phyloP scores from a whole-genome alignment of 2,113 vertebrate genomes.

The Amazona vittata region DNA sequence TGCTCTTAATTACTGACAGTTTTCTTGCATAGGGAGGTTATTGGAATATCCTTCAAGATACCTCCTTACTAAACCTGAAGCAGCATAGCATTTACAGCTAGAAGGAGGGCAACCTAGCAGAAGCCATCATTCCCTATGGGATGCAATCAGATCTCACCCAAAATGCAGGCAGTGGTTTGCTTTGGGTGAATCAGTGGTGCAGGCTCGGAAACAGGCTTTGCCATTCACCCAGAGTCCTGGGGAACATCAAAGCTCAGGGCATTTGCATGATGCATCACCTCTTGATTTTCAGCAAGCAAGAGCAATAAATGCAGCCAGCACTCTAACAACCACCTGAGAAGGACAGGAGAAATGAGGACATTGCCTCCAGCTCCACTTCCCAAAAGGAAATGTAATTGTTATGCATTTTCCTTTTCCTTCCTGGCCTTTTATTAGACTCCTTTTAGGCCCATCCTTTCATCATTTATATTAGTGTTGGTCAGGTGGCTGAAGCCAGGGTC shows the following conservation, averaged over 20 bases:
- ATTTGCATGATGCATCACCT: constrained; percentile 62
- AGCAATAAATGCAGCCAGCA: neutral
- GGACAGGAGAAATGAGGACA: neutral
- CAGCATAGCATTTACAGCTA: neutral
- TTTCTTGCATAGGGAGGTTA: neutral
- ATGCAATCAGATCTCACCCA: neutral
- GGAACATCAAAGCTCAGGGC: constrained; percentile 35
- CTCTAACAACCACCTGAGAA: constrained; percentile 33
- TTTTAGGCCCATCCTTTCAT: neutral
- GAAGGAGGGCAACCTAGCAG: neutral
- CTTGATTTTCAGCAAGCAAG: constrained; percentile 21
- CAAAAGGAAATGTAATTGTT: neutral
- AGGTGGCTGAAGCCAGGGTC: neutral
- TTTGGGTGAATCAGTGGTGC: neutral
- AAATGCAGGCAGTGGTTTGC: neutral
- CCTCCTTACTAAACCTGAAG: neutral
- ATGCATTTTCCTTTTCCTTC: neutral
- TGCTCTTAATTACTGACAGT: neutral
- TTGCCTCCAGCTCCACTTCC: neutral
- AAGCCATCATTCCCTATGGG: accelerated
- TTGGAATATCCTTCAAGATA: neutral
- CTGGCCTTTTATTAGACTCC: neutral
- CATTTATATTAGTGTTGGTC: accelerated
- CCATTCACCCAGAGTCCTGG: neutral
- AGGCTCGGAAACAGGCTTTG: neutral